Base-by-base conservation (phyloP, 2,797 vertebrate genomes). In the Scolopax bukidnonensis region DNA sequence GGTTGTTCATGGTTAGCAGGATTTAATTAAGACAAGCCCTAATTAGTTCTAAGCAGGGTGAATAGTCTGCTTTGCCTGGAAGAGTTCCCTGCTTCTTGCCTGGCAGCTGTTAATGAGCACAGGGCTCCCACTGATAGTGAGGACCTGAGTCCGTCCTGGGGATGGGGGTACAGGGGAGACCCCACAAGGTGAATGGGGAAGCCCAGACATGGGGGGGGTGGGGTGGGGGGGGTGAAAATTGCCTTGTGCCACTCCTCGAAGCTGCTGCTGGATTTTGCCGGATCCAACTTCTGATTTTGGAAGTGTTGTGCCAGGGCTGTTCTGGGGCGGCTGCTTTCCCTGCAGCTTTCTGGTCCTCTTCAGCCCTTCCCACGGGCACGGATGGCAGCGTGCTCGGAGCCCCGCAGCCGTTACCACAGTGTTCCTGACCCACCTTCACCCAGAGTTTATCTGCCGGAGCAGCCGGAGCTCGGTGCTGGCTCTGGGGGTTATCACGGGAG, bases 1-100 rank as follows among this genome's bases (percentile, higher is more conserved):
- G 18, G 32, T 74, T 68, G 68, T 19, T 94, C 71, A 1, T 30
- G 94, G 85, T 94, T 74, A 91, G 94, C 48, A 28, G 95, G 83
- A 90, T 97, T 96, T 96, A 94, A 96, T 96, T 95, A 95, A 97
- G 96, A 85, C 83, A 11, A 88, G 53, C 76, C 79, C 79, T 96
- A 95, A 96, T 96, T 96, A 95, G 90, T 36, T 65, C 18, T 88
- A 86, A 95, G 88, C 4, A 4, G 79, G 76, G n/a, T 78, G 90
- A 90, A 64, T 19, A 43, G 87, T 41, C 28, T 10, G 73, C 76
- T 91, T 81, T 70, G 91, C 94, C 80, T 91, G 85, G 83, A 90
- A 78, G 85, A 84, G 70, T 60, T 84, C 69, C 83, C 91, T 36
- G 64, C 84, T 47, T 83, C 78, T 54, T 20, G 36, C 13, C 43